These are phyloP conservation scores for Chironomus tentans DNA, from an alignment of 2,888 invertebrate genomes.

Conservation along the genomic window DNA sequence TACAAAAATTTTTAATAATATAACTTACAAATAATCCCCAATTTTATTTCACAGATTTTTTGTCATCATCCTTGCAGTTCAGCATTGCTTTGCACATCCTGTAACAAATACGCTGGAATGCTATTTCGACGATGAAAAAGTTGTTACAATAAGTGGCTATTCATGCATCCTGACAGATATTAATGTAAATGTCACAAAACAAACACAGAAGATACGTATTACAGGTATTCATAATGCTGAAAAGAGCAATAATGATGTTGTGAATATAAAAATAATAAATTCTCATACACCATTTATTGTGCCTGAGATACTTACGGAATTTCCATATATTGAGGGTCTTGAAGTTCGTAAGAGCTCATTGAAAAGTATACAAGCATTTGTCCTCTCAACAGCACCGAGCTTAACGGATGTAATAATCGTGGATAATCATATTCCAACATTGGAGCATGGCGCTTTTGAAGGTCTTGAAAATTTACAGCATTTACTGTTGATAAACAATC, in stretches of 20 bases:
- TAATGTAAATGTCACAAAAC: background rate
- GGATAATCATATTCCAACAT: background rate
- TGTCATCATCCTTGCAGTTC: too few species aligned
- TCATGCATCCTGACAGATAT: background rate
- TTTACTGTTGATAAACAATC: background rate
- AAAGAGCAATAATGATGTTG: background rate
- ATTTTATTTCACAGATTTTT: too few species aligned
- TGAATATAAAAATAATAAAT: background rate
- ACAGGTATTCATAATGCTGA: background rate
- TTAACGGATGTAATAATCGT: background rate
- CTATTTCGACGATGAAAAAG: background rate
- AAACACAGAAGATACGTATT: background rate
- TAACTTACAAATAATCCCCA: too few species aligned
- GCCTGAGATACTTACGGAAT: background rate
- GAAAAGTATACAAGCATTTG: background rate
- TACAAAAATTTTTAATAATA: too few species aligned
- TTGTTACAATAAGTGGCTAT: background rate
- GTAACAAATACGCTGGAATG: background rate
- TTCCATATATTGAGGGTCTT: background rate
- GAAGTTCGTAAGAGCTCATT: background rate
- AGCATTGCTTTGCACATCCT: background rate
- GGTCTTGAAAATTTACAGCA: background rate
- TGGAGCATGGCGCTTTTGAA: background rate
- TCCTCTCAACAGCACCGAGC: background rate
- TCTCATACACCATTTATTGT: conserved; percentile 1